These are phyloP conservation scores for Timema podura DNA, from an alignment of 2,888 invertebrate species.

Conservation along the genomic window DNA sequence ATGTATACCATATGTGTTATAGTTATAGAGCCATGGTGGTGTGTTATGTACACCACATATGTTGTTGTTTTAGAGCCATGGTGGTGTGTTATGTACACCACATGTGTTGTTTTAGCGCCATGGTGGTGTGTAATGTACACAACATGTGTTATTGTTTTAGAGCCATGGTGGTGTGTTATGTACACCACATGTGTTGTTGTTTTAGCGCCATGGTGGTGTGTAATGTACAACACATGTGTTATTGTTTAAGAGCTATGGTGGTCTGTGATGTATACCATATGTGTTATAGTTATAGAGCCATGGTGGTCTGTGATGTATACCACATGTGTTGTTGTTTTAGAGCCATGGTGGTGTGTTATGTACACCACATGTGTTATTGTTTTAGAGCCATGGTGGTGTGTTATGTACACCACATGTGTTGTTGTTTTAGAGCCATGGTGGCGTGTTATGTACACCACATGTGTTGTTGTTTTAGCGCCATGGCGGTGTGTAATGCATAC, in stretches of 20 bases:
- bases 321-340: constrained; percentile 32
- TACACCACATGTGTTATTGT: not conserved
- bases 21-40: constrained; percentile 44
- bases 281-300: constrained; percentile 38
- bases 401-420: too few species aligned
- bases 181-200: not conserved
- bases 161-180: constrained; percentile 45
- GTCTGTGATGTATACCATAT: too few species aligned
- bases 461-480: constrained; percentile 38
- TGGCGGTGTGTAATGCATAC: constrained; percentile 43
- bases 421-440: constrained; percentile 42
- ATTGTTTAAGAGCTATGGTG: constrained; percentile 42
- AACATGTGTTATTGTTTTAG: constrained; percentile 32
- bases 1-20: too few species aligned
- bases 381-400: constrained; percentile 44
- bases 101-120: constrained; percentile 39
- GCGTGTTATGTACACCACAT: too few species aligned
- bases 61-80: constrained; percentile 40
- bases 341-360: constrained; percentile 45
- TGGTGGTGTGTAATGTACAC: constrained; percentile 43
- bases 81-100: too few species aligned
- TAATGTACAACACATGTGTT: too few species aligned
- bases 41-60: too few species aligned
- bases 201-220: constrained; percentile 44
- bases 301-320: constrained; percentile 43